phyloP scores from a whole-genome alignment of 2,888 invertebrate species.

The Diogma glabrata region DNA sequence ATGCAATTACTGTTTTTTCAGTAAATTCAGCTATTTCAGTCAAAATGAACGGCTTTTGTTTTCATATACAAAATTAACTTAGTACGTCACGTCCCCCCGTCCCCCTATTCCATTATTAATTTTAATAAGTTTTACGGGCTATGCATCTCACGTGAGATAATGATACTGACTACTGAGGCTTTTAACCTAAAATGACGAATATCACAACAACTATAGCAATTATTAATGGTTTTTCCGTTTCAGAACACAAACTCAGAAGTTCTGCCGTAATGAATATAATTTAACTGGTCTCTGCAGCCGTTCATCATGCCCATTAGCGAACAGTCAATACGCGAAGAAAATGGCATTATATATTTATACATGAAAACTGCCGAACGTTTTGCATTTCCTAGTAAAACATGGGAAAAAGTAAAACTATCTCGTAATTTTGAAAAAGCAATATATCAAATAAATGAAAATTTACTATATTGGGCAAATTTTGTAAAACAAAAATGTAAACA shows the following conservation, averaged over 20 bases:
- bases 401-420: conserved; percentile 93
- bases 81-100: too few relatives aligned
- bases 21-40: too few relatives aligned
- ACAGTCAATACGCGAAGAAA: conserved; percentile 99
- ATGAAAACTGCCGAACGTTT: conserved; percentile 85
- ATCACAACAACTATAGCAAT: too few relatives aligned
- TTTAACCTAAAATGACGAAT: too few relatives aligned
- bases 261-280: conserved; percentile 97
- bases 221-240: too few relatives aligned
- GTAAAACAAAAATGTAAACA: conserved; percentile 96
- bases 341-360: conserved; percentile 82
- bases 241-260: conserved; percentile 87
- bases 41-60: too few relatives aligned
- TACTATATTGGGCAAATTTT: conserved; percentile 91
- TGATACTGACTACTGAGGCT: too few relatives aligned
- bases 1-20: too few relatives aligned
- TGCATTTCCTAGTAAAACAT: conserved; percentile 79
- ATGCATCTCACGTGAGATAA: too few relatives aligned
- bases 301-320: conserved; percentile 89
- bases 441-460: conserved; percentile 88
- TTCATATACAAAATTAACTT: too few relatives aligned
- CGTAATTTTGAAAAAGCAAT: conserved; percentile 94
- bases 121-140: too few relatives aligned
- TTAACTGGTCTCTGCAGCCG: conserved; percentile 91
- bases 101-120: too few relatives aligned